Percentiles rank a stretch among this genome's conserved stretches.
phyloP scores from a whole-genome alignment of 2,797 vertebrate species.

The Cyclopterus lumpus region DNA sequence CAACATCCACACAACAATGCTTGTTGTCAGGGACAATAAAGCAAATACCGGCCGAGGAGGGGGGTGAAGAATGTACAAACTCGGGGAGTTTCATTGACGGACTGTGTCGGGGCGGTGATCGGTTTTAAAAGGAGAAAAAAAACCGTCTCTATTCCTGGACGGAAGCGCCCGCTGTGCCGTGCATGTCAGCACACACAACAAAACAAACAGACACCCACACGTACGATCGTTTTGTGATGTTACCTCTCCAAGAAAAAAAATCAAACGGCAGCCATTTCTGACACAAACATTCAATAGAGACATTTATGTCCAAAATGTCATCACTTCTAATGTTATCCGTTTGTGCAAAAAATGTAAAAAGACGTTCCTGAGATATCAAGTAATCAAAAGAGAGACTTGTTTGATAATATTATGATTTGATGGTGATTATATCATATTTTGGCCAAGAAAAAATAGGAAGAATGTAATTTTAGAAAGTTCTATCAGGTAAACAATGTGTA shows the following conservation, averaged over 20 bases:
- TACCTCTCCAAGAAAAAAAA: slow-evolving; percentile 50
- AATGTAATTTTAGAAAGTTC: not conserved
- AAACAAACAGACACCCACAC: slow-evolving; percentile 46
- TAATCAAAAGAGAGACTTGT: not conserved
- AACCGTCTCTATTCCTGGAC: not conserved
- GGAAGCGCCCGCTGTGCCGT: slow-evolving; percentile 19
- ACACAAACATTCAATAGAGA: slow-evolving; percentile 53
- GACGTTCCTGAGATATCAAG: not conserved
- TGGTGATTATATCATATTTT: not conserved
- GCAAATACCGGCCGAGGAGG: slow-evolving; percentile 27
- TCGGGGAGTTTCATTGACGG: slow-evolving; percentile 2
- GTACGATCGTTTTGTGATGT: slow-evolving; percentile 49
- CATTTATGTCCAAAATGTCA: too few relatives aligned
- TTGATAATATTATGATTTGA: not conserved
- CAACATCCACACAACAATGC: slow-evolving; percentile 58
- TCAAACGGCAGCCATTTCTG: slow-evolving; percentile 57
- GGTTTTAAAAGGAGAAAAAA: too few relatives aligned
- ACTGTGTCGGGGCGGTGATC: not conserved
- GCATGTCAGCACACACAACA: slow-evolving; percentile 36
- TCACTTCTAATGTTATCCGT: not conserved
- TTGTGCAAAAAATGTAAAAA: not conserved
- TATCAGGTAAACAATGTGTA: not conserved
- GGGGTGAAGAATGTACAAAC: slow-evolving; percentile 14
- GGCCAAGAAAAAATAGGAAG: not conserved
- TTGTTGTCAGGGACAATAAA: slow-evolving; percentile 40